phyloP scores from a whole-genome alignment of 2,113 vertebrate species.

The Melanotaenia duboulayi region DNA sequence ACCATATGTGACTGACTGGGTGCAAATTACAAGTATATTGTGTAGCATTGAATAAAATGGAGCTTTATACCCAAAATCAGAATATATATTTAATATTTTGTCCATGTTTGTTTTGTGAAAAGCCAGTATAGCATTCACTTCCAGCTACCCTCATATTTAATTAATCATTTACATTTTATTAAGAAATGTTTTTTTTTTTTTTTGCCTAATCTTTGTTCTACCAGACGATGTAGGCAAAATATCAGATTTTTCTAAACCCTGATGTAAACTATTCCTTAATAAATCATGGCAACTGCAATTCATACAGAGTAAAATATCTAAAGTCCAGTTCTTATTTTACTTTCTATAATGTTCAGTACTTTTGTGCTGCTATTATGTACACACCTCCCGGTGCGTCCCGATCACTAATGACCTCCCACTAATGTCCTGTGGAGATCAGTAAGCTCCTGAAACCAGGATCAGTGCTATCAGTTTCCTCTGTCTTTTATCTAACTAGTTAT shows the following conservation, averaged over 20 bases:
- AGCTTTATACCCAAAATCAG: too few species aligned
- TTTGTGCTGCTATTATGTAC: not conserved
- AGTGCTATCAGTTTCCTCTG: too few species aligned
- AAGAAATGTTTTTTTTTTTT: not conserved
- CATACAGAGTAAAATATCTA: not conserved
- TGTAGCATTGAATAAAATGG: too few species aligned
- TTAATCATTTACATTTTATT: too few species aligned
- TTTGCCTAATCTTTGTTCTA: too few species aligned
- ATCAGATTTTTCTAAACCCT: not conserved
- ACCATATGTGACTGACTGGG: not conserved
- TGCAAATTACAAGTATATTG: too few species aligned
- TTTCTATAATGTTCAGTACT: not conserved
- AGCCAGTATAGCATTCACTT: not conserved
- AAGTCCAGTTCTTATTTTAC: not conserved
- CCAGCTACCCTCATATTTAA: too few species aligned
- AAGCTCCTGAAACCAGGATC: not conserved
- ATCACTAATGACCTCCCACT: not conserved
- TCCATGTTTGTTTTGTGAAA: not conserved
- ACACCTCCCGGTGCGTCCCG: not conserved
- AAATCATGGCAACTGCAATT: not conserved
- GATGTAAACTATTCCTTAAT: not conserved
- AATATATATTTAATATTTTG: not conserved
- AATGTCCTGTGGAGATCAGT: not conserved
- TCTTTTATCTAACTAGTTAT: too few species aligned
- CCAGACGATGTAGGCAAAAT: too few species aligned